phyloP scores from a whole-genome alignment of 2,797 vertebrate species.

The Mus minutoides region DNA sequence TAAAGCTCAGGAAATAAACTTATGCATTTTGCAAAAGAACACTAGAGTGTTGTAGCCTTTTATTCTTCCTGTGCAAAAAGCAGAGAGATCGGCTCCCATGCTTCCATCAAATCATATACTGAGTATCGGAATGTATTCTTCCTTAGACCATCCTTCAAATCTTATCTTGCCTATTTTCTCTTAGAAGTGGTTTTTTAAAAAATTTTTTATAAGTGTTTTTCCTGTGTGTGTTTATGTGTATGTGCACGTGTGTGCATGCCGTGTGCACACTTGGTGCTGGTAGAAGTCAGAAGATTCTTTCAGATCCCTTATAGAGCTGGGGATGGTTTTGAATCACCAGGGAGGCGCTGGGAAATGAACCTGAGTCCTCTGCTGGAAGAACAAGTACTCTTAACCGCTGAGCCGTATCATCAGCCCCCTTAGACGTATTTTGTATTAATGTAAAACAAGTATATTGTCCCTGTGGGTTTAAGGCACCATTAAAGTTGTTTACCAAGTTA shows the following conservation, averaged over 20 bases:
- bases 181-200: neutral
- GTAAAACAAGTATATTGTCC: neutral
- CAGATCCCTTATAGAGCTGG: neutral
- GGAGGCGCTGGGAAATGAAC: neutral
- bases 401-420: neutral
- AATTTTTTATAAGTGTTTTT: neutral
- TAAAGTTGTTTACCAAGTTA: neutral
- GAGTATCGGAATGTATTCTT: neutral
- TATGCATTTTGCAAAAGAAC: neutral
- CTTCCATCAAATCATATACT: neutral
- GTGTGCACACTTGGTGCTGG: neutral
- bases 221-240: neutral
- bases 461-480: neutral
- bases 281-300: neutral
- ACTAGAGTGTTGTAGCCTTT: neutral
- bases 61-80: neutral
- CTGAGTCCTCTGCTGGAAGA: neutral
- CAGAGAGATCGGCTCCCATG: neutral
- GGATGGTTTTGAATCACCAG: neutral
- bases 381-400: neutral
- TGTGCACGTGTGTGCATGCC: neutral
- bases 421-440: neutral
- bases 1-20: conserved; percentile 29
- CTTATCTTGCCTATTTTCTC: neutral
- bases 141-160: neutral